Evolutionary conservation across 2,888 invertebrate species (phyloP).

Genomic region (Buathra laborator): DNA sequence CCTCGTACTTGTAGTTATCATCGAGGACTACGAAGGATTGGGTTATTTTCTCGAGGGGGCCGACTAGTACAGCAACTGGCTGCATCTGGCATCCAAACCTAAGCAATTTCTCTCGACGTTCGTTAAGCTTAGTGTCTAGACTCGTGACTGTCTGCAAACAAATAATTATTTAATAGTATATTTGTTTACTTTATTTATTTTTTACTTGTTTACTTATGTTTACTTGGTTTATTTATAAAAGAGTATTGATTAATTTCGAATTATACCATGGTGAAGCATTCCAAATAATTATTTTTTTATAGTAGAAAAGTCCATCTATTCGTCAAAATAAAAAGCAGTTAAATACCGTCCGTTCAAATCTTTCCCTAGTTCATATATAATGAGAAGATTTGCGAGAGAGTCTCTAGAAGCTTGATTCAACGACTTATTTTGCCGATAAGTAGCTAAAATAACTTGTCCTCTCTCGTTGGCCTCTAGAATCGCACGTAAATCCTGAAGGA

Average conservation of each 20-base stretch:
- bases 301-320: background rate
- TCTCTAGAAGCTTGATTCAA: background rate
- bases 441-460: background rate
- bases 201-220: no score
- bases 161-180: background rate
- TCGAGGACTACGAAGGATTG: constrained; percentile 37
- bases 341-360: constrained; percentile 29
- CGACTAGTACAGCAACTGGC: constrained; percentile 10
- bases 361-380: constrained; percentile 17
- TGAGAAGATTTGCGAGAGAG: constrained; percentile 18
- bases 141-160: constrained; percentile 32
- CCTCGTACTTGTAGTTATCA: constrained; percentile 19
- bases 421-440: background rate
- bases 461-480: background rate
- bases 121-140: constrained; percentile 39
- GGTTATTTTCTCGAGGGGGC: constrained; percentile 22
- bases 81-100: constrained; percentile 29
- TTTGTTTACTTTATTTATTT: no score
- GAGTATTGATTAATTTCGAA: background rate
- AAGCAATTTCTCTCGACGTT: constrained; percentile 12
- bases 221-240: background rate
- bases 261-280: background rate
- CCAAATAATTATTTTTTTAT: background rate
- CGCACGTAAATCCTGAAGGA: background rate
- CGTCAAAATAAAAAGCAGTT: background rate